Evolutionary conservation across 2,797 vertebrate species (phyloP).

Genomic region (Masticophis lateralis): DNA sequence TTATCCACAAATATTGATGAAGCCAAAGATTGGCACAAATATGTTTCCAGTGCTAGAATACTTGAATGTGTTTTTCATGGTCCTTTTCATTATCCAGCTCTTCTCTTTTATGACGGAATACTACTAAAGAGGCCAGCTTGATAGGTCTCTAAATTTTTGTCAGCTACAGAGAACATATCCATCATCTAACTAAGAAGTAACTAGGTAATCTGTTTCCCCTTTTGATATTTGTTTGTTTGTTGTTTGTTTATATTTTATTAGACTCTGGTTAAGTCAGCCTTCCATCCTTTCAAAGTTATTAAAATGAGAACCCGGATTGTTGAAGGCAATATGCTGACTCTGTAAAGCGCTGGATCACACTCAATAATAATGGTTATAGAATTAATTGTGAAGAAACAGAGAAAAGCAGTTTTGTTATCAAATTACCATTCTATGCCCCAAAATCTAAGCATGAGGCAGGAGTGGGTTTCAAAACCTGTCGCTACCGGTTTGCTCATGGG

Average conservation of each 20-base stretch:
- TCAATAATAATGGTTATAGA: background rate
- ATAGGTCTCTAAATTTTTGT: background rate
- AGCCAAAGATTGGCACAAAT: background rate
- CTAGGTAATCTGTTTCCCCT: background rate
- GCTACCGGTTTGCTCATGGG: no score
- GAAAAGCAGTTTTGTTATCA: background rate
- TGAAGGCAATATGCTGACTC: background rate
- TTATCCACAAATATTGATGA: slow-evolving; percentile 1
- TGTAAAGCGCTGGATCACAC: background rate
- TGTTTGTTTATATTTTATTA: background rate
- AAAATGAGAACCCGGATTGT: background rate
- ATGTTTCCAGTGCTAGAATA: background rate
- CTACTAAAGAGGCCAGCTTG: background rate
- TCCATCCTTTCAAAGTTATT: background rate
- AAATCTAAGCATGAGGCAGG: background rate
- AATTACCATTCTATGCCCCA: background rate
- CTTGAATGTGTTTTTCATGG: background rate
- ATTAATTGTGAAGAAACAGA: accelerated
- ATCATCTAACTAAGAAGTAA: background rate
- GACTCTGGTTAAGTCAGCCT: background rate
- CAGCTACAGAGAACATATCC: background rate
- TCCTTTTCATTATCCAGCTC: background rate
- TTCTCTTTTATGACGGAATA: background rate
- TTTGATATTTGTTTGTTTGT: background rate
- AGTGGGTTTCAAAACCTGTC: no score